A percentile compares a stretch with the other conserved stretches of the same genome.
Conservation (phyloP, 2,113 vertebrate species). For the Anarrhichthys ocellatus region DNA sequence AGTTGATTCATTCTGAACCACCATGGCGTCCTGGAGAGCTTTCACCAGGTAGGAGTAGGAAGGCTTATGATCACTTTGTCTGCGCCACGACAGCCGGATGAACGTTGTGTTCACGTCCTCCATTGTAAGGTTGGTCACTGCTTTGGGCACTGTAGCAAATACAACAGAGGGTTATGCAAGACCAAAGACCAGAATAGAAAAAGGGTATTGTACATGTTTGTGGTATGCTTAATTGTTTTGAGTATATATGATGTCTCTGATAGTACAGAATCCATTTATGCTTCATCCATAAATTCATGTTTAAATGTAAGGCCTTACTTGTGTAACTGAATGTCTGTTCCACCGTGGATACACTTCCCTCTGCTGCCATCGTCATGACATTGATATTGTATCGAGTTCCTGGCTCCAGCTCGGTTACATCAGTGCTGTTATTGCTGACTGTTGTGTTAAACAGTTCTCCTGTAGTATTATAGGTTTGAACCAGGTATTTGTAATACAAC, state of each 20-base stretch:
- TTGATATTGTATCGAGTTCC: conserved; percentile 57
- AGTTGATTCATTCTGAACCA: background rate
- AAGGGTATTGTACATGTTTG: background rate
- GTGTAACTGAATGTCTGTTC: conserved; percentile 48
- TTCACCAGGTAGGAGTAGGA: conserved; percentile 59
- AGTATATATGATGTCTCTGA: background rate
- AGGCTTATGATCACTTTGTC: conserved; percentile 44
- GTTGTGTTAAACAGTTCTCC: background rate
- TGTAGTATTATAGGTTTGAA: background rate
- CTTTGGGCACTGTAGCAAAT: conserved; percentile 54
- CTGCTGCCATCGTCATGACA: conserved; percentile 36
- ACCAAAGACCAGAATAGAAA: background rate
- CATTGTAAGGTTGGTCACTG: conserved; percentile 44
- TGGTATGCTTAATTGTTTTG: background rate
- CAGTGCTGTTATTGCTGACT: fast-evolving
- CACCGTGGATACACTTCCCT: conserved; percentile 15
- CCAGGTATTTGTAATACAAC: conserved; percentile 16
- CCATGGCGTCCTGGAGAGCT: fast-evolving
- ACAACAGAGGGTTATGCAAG: conserved; percentile 13
- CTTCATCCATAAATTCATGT: background rate
- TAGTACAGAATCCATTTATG: background rate
- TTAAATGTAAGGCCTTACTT: conserved; percentile 55
- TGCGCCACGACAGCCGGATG: conserved; percentile 54
- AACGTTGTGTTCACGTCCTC: conserved; percentile 15
- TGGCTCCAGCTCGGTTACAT: conserved; percentile 30